These are phyloP conservation scores for Cepaea nemoralis DNA, from an alignment of 1,140 invertebrate species.

Conservation along the genomic window DNA sequence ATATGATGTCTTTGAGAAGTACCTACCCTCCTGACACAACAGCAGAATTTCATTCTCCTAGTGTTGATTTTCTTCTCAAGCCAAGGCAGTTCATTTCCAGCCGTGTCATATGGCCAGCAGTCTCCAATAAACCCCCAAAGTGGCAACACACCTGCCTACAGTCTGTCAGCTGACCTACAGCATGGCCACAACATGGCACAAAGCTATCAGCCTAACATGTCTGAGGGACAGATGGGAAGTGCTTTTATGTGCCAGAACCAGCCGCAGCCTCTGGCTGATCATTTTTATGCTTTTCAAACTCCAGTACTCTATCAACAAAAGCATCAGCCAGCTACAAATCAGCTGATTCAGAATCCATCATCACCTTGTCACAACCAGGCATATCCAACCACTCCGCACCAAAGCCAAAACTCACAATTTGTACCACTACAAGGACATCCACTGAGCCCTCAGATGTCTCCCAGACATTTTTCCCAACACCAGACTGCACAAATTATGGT, in stretches of 20 bases:
- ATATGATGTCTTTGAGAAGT: neutral
- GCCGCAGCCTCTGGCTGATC: neutral
- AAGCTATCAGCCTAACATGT: neutral
- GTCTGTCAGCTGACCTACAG: neutral
- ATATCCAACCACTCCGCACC: neutral
- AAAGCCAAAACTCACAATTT: neutral
- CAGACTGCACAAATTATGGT: neutral
- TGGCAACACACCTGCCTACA: neutral
- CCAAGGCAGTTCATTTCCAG: neutral
- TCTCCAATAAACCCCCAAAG: neutral
- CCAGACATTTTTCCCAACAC: neutral
- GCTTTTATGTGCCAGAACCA: constrained; percentile 1
- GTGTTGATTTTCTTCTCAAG: constrained; percentile 1
- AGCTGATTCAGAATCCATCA: neutral
- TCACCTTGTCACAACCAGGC: neutral
- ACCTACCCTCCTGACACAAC: neutral
- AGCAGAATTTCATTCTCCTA: neutral
- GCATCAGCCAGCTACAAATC: neutral
- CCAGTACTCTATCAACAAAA: neutral
- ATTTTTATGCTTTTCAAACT: neutral
- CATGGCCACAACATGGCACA: neutral
- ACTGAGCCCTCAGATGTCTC: neutral
- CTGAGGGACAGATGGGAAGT: neutral
- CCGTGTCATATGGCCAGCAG: neutral
- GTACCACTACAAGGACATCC: neutral